Base-by-base conservation (phyloP, 2,113 vertebrate species). In the Sinocyclocheilus grahami region DNA sequence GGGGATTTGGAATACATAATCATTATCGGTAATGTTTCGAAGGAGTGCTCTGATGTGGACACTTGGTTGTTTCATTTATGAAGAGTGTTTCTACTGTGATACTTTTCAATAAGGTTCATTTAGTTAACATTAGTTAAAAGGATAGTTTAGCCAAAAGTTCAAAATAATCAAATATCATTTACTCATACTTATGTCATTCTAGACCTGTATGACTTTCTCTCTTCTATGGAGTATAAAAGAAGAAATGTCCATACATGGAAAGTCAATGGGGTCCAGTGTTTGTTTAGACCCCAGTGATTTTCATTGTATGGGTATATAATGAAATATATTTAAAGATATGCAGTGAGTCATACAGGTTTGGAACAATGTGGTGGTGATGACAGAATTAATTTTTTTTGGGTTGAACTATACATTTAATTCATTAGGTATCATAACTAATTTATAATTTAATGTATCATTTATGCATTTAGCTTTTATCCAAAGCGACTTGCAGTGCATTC, bases 41-140 rank as follows among this genome's bases (percentile, higher is more conserved):
- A 14, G 1, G 1, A 24, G 39, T 65, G 51, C 89, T 88, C 89
- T 85, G 82, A 90, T n/a, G 78, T 90, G 87, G 37, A 84, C 79
- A 82, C n/a, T 2, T 37, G 12, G 69, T 24, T 9, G 18, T 58
- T 85, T 88, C 87, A 88, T 78, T 58, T 51, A 86, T 89, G 88
- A 89, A n/a, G 88, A 78, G 85, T 83, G 85, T 77, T 30, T 39
- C 65, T 53, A 55, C 39, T 0, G n/a, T 48, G 46, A 75, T 4
- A 5, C 42, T 75, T 75, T 48, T n/a, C 22, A 48, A 5, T 75
- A 75, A 51, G 74, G 46, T 51, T 51, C 74, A 27, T 3, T 16
- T 51, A 18, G 39, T 77, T 77, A 0, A 3, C 5, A 14, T 76
- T 24, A 24, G 42, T 10, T 46, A 46, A 46, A 46, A 9, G 42